Evolutionary conservation across 2,797 vertebrate species (phyloP).

Genomic region (Falco columbarius): DNA sequence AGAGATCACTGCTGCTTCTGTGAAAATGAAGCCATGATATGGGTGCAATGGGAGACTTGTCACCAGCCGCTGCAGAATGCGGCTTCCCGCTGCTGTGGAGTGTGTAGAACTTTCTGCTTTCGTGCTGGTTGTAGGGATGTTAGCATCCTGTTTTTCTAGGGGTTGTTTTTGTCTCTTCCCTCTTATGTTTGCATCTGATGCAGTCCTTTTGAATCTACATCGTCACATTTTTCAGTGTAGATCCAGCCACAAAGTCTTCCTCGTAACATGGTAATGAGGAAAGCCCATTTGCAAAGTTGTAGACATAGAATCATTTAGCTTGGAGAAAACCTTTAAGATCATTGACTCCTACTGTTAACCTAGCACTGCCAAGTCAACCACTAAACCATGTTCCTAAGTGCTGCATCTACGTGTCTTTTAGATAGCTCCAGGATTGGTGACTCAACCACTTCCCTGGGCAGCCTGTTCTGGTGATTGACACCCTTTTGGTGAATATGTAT

Average conservation of each 20-base stretch:
- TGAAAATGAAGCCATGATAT: background rate
- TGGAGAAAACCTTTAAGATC: background rate
- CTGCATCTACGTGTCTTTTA: background rate
- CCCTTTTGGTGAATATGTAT: background rate
- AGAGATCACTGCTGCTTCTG: background rate
- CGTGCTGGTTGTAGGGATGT: background rate
- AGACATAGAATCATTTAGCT: background rate
- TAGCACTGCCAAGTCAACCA: background rate
- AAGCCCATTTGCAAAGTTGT: background rate
- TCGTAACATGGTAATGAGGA: background rate
- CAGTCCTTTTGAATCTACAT: background rate
- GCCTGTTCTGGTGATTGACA: background rate
- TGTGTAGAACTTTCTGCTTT: background rate
- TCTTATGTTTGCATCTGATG: background rate
- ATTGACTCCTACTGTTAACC: background rate
- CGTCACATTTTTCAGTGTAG: background rate
- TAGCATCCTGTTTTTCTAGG: background rate
- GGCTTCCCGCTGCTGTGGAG: background rate
- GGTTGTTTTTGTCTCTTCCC: background rate
- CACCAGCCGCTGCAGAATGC: background rate
- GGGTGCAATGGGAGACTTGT: background rate
- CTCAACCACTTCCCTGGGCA: background rate
- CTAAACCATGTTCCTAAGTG: background rate
- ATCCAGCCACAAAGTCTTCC: background rate
- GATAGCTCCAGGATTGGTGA: background rate